Evolutionary conservation across 2,113 vertebrate genomes (phyloP).

Genomic region (Spea bombifrons): DNA sequence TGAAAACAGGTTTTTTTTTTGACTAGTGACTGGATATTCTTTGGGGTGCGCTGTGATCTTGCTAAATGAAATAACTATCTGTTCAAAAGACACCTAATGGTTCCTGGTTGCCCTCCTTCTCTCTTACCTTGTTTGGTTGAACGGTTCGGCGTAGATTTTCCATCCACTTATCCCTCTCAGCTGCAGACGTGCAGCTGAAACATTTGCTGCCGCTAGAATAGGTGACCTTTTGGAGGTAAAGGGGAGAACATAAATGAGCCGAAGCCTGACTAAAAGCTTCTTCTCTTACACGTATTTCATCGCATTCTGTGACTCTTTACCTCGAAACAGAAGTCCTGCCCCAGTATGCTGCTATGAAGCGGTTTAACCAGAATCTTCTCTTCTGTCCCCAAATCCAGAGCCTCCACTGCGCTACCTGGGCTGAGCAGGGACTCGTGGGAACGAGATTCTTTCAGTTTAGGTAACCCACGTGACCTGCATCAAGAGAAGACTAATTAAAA

Average conservation of each 20-base stretch:
- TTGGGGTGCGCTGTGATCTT: too few relatives aligned
- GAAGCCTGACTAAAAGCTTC: conserved; percentile 1
- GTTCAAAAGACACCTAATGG: too few relatives aligned
- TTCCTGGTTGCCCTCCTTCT: neutral
- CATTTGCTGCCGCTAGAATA: conserved; percentile 92
- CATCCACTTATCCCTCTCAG: conserved; percentile 99
- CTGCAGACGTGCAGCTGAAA: conserved; percentile 89
- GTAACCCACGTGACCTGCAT: conserved; percentile 79
- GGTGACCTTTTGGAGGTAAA: conserved; percentile 67
- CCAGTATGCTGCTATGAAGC: conserved; percentile 92
- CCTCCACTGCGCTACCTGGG: conserved; percentile 80
- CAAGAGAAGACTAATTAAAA: conserved; percentile 13
- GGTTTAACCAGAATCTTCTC: conserved; percentile 86
- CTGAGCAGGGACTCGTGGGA: conserved; percentile 91
- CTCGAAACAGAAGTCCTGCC: conserved; percentile 97
- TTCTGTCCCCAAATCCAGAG: conserved; percentile 83
- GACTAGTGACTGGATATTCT: too few relatives aligned
- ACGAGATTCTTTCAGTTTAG: conserved; percentile 85
- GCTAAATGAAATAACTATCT: too few relatives aligned
- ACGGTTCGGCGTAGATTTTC: conserved; percentile 90
- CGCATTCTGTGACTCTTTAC: conserved; percentile 57
- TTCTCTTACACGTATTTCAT: neutral
- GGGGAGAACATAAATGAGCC: neutral
- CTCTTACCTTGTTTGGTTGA: conserved; percentile 92
- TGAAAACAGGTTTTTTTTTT: too few relatives aligned